Evolutionary conservation across 2,113 vertebrate species (phyloP).

Genomic region (Prinia subflava): DNA sequence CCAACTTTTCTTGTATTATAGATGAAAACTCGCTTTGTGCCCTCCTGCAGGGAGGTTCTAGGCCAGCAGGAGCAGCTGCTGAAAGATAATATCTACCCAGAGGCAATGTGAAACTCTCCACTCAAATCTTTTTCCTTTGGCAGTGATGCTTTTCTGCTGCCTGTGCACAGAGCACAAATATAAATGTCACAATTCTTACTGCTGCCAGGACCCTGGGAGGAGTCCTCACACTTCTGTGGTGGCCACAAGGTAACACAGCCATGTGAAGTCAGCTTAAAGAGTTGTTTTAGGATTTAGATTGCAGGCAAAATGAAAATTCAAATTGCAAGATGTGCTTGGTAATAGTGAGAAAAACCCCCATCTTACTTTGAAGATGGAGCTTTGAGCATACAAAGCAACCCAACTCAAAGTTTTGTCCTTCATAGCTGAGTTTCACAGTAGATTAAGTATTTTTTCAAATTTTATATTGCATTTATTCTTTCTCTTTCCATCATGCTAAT

Average conservation of each 20-base stretch:
- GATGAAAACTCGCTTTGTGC: neutral
- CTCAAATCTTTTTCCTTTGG: neutral
- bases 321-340: neutral
- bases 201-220: neutral
- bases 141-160: neutral
- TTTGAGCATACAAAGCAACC: neutral
- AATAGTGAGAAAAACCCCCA: neutral
- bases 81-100: neutral
- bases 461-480: neutral
- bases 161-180: neutral
- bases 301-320: slow-evolving; percentile 16
- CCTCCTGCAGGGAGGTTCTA: neutral
- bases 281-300: neutral
- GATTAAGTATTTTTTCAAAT: neutral
- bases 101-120: neutral
- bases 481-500: neutral
- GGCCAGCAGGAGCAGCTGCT: neutral
- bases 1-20: neutral
- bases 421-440: neutral
- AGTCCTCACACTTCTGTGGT: neutral
- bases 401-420: neutral
- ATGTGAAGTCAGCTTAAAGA: neutral
- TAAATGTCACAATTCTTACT: neutral
- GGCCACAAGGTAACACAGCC: neutral
- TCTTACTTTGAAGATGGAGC: too few species aligned